Conservation (phyloP, 2,888 invertebrate species). For the Athetis lepigone region DNA sequence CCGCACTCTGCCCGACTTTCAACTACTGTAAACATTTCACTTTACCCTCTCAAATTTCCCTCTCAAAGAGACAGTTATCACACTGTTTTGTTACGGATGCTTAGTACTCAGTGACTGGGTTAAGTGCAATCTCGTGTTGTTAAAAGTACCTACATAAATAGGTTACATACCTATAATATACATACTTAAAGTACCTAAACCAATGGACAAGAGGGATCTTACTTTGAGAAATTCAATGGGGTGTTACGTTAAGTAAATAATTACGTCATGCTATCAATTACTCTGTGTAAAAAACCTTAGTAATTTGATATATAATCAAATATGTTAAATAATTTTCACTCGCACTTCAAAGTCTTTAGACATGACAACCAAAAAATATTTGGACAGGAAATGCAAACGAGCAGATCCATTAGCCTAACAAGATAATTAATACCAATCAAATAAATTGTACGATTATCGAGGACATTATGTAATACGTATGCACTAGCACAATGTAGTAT, state of each 20-base stretch:
- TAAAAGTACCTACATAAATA: constrained; percentile 1
- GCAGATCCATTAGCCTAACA: constrained; percentile 35
- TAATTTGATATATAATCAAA: too few relatives aligned
- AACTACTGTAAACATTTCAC: constrained; percentile 22
- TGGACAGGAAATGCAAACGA: constrained; percentile 33
- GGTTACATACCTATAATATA: too few relatives aligned
- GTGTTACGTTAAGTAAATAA: background rate
- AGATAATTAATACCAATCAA: constrained; percentile 38
- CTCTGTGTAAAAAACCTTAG: too few relatives aligned
- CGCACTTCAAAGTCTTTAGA: background rate
- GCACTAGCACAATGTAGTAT: too few relatives aligned
- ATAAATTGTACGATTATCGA: constrained; percentile 15
- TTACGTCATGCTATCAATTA: too few relatives aligned
- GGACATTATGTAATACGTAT: constrained; percentile 36
- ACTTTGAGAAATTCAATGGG: background rate
- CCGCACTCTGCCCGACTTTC: constrained; percentile 39
- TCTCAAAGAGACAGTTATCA: constrained; percentile 30
- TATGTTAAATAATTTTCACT: background rate
- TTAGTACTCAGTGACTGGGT: constrained; percentile 25
- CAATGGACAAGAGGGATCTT: background rate
- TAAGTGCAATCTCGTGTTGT: constrained; percentile 54
- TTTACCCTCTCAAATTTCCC: constrained; percentile 45
- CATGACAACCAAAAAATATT: constrained; percentile 12
- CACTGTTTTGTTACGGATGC: constrained; percentile 30
- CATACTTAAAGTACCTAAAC: background rate